A percentile compares a stretch with the other conserved stretches of the same genome.
phyloP scores from a whole-genome alignment of 2,888 invertebrate genomes.

The Megastigmus dorsalis region DNA sequence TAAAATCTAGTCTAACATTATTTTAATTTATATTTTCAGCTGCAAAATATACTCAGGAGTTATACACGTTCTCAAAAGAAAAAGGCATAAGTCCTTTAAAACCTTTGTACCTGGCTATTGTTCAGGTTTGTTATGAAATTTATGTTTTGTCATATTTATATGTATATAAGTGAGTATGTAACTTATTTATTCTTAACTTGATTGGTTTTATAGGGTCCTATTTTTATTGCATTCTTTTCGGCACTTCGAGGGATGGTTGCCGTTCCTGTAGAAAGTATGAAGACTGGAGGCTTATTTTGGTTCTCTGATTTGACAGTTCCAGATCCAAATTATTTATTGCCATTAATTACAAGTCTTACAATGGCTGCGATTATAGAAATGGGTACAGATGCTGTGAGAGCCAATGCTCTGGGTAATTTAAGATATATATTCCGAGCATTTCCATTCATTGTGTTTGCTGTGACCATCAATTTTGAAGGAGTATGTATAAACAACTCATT shows the following conservation, averaged over 20 bases:
- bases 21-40: conserved; percentile 72
- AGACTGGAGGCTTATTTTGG: conserved; percentile 92
- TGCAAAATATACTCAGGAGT: conserved; percentile 84
- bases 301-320: conserved; percentile 92
- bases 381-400: conserved; percentile 83
- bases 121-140: conserved; percentile 78
- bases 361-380: conserved; percentile 88
- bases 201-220: conserved; percentile 79
- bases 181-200: not conserved
- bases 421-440: conserved; percentile 85
- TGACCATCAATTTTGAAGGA: conserved; percentile 91
- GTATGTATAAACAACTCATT: conserved; percentile 72
- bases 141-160: not conserved
- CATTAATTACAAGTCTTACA: conserved; percentile 88
- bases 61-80: conserved; percentile 88
- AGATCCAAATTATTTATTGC: conserved; percentile 92
- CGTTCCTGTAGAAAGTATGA: conserved; percentile 92
- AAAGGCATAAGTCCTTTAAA: conserved; percentile 88
- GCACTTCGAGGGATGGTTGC: conserved; percentile 92
- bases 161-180: not conserved
- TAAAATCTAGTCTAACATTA: no score
- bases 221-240: conserved; percentile 95
- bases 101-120: conserved; percentile 84
- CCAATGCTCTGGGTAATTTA: conserved; percentile 80
- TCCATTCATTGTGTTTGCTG: conserved; percentile 87